Evolutionary conservation across 2,797 vertebrate genomes (phyloP).

Genomic region (Tiaroga cobitis): DNA sequence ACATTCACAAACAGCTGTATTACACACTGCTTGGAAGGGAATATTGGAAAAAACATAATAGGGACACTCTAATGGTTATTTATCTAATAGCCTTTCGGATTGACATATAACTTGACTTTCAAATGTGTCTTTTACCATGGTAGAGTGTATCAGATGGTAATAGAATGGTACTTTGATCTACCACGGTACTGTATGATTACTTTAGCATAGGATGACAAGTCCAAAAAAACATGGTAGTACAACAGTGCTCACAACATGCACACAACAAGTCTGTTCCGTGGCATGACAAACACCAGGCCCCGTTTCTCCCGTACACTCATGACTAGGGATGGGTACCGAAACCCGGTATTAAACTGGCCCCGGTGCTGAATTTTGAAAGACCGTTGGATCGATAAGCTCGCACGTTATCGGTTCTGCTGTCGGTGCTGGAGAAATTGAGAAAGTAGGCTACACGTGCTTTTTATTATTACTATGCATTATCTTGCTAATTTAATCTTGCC

Average conservation of each 20-base stretch:
- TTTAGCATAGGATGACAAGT: not conserved
- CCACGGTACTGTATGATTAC: not conserved
- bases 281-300: not conserved
- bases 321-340: too few species aligned
- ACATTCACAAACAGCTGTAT: too few species aligned
- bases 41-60: too few species aligned
- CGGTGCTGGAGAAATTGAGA: too few species aligned
- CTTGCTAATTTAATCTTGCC: too few species aligned
- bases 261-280: not conserved
- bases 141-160: not conserved
- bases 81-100: not conserved
- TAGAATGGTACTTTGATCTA: not conserved
- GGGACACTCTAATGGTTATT: not conserved
- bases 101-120: not conserved
- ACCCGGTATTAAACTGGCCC: too few species aligned
- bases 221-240: not conserved
- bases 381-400: too few species aligned
- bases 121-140: not conserved
- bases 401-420: too few species aligned
- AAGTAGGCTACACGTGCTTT: too few species aligned
- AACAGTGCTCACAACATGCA: not conserved
- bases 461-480: too few species aligned
- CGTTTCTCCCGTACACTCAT: constrained; percentile 4
- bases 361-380: too few species aligned
- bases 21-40: too few species aligned